Evolutionary conservation across 2,888 invertebrate genomes (phyloP), one percentile per base, ranked within the genome.

Genomic region (Trichogramma dendrolimi): DNA sequence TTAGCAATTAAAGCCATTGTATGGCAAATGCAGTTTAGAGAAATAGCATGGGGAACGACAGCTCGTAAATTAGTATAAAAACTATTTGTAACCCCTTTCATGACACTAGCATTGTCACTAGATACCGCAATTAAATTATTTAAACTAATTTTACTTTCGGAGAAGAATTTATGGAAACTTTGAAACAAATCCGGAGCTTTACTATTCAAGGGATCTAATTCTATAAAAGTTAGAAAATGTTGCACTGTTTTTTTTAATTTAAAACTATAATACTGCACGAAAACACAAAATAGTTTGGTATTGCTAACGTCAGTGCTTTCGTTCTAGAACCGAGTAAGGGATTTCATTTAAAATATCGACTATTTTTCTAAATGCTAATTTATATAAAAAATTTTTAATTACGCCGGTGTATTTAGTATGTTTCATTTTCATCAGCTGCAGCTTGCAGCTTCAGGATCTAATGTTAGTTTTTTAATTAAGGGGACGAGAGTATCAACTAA

Each of bases 301-400:
- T 55, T 39, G 8, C 48, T 40, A 11, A 48, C 14, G 41, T 47
- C 55, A 4, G 48, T 48, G 14, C 55, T 47, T 48, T 47, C 55
- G 38, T 48, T 39, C 14, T 55, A 55, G 48, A 48, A 55, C 42
- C 43, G 53, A 59, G 44, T 43, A 48, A 44, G 41, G 61, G 48
- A 46, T 61, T 56, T 44, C 51, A 60, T 51, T 46, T 52, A 51
- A 51, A 44, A 52, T 47, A 7, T n/a, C 6, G 7, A 27, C 41
- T 10, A 58, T n/a, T 50, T 58, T 43, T 4, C n/a, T 4, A 43
- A 58, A 43, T 50, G 14, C 51, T 48, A 14, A 6, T 4, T 48
- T 14, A 41, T 53, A 53, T 46, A 54, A 48, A 41, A 55, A 10
- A 48, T 55, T 55, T 14, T 41, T 47, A 39, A 55, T 48, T 6